Evolutionary conservation across 2,797 vertebrate species (phyloP).

Genomic region (Anguilla anguilla): DNA sequence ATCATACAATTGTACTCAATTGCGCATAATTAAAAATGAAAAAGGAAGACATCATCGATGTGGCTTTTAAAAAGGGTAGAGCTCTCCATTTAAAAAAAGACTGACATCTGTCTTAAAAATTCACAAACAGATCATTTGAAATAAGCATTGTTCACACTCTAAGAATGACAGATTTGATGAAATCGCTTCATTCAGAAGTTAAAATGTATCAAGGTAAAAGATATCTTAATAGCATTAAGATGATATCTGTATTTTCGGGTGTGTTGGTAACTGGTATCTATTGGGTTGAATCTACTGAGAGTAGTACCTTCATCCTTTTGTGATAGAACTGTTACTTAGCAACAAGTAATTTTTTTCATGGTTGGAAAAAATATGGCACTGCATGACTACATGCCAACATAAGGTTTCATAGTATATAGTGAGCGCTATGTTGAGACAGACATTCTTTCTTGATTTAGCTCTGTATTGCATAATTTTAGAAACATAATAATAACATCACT

Average conservation of each 20-base stretch:
- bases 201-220: not conserved
- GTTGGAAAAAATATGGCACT: conserved; percentile 25
- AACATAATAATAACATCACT: no score
- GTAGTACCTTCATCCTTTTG: conserved; percentile 26
- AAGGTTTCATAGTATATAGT: conserved; percentile 17
- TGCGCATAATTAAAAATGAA: not conserved
- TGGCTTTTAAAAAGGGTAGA: not conserved
- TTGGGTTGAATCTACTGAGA: conserved; percentile 30
- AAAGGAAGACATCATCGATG: not conserved
- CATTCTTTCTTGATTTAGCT: no score
- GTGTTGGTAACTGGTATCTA: not conserved
- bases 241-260: not conserved
- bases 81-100: not conserved
- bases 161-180: not conserved
- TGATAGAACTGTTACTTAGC: conserved; percentile 62
- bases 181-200: not conserved
- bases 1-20: not conserved
- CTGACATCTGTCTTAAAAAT: not conserved
- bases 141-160: not conserved
- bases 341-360: conserved; percentile 50
- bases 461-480: no score
- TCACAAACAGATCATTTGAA: not conserved
- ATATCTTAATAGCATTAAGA: not conserved
- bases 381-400: conserved; percentile 5
- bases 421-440: no score